Percentiles rank a stretch among this genome's conserved stretches.
These are phyloP conservation scores for Drosophila emarginata DNA, from an alignment of 2,888 invertebrate species.

Conservation along the genomic window DNA sequence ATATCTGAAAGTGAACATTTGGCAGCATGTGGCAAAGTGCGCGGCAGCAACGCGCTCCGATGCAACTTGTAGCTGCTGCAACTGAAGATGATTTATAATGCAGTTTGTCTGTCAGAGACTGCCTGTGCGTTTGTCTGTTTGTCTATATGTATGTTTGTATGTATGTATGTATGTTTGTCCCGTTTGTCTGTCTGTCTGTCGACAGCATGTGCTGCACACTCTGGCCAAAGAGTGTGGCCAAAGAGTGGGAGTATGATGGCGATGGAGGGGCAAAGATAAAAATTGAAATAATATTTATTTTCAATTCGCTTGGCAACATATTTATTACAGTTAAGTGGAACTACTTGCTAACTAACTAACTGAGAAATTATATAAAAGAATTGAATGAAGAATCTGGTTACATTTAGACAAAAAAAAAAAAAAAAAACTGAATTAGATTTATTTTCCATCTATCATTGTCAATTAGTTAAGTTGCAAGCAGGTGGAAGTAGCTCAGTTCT, in stretches of 20 bases:
- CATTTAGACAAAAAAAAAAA: background rate
- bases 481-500: too few relatives aligned
- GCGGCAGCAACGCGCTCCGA: constrained; percentile 63
- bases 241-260: background rate
- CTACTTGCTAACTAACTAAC: constrained; percentile 5
- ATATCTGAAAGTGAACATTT: constrained; percentile 54
- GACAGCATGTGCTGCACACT: constrained; percentile 47
- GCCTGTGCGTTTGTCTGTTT: constrained; percentile 6
- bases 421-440: too few relatives aligned
- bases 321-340: constrained; percentile 50
- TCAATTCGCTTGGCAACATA: constrained; percentile 64
- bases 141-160: background rate
- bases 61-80: constrained; percentile 70
- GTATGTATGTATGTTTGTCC: background rate
- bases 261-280: constrained; percentile 21
- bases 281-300: constrained; percentile 67
- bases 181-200: constrained; percentile 41
- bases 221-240: constrained; percentile 8
- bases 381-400: background rate
- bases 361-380: background rate
- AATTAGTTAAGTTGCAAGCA: too few relatives aligned
- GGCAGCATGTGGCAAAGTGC: constrained; percentile 77
- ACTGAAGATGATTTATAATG: constrained; percentile 72
- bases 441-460: too few relatives aligned
- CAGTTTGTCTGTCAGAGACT: constrained; percentile 41